Evolutionary conservation across 2,888 invertebrate species (phyloP).

Genomic region (Chrysodeixis includens): DNA sequence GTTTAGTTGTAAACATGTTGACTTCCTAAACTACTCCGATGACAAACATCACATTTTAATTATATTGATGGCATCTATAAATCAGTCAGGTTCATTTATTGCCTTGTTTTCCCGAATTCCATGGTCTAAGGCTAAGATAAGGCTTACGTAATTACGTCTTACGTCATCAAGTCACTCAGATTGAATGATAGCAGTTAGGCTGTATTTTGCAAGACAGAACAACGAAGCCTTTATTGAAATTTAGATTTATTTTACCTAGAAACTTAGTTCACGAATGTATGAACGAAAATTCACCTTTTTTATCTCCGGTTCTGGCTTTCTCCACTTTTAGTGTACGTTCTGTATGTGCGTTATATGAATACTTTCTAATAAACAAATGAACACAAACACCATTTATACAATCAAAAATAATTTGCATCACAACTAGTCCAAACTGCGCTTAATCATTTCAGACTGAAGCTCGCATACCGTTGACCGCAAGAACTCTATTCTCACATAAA

Average conservation of each 20-base stretch:
- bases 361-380: not conserved
- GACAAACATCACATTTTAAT: slow-evolving; percentile 39
- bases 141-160: slow-evolving; percentile 29
- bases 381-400: not conserved
- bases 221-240: slow-evolving; percentile 8
- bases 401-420: slow-evolving; percentile 6
- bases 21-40: slow-evolving; percentile 26
- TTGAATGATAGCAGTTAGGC: not conserved
- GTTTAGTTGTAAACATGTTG: slow-evolving; percentile 41
- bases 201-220: slow-evolving; percentile 1
- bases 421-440: slow-evolving; percentile 34
- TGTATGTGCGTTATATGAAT: not conserved
- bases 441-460: slow-evolving; percentile 50
- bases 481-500: slow-evolving; percentile 60
- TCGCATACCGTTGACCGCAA: slow-evolving; percentile 54
- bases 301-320: too few species aligned
- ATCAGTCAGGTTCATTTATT: slow-evolving; percentile 41
- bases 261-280: too few species aligned
- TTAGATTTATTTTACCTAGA: too few species aligned
- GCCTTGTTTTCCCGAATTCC: slow-evolving; percentile 45
- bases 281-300: too few species aligned
- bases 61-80: slow-evolving; percentile 35
- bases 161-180: slow-evolving; percentile 29
- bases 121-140: slow-evolving; percentile 17
- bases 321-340: too few species aligned